Conservation (phyloP, 2,888 invertebrate genomes). For the Caenorhabditis sp. region DNA sequence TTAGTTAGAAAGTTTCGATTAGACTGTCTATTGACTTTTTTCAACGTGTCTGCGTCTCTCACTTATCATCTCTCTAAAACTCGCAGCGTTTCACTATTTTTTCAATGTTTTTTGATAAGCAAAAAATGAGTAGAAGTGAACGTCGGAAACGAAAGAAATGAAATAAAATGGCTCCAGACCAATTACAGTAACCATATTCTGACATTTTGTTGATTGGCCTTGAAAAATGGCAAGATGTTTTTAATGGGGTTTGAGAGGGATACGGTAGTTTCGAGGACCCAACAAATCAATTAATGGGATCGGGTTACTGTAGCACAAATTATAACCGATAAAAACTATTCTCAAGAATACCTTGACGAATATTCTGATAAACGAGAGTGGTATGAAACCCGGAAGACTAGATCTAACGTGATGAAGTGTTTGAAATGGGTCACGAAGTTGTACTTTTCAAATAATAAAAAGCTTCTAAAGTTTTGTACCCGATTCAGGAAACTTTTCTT, state of each 20-base stretch:
- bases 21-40: background rate
- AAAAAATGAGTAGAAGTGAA: background rate
- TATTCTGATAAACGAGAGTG: too few species aligned
- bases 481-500: too few species aligned
- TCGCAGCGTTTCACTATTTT: background rate
- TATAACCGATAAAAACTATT: too few species aligned
- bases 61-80: background rate
- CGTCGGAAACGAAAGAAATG: background rate
- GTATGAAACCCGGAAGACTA: too few species aligned
- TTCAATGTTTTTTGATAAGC: background rate
- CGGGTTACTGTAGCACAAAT: too few species aligned
- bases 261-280: background rate
- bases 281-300: too few species aligned
- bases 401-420: too few species aligned
- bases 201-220: background rate
- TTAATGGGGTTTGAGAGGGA: background rate
- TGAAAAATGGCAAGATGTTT: background rate
- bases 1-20: background rate
- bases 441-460: too few species aligned
- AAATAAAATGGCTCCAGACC: background rate
- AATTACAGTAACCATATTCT: background rate
- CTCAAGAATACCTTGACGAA: too few species aligned
- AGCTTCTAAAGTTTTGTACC: too few species aligned
- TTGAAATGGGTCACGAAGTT: too few species aligned
- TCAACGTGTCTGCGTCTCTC: too few species aligned